Conservation (phyloP, 1,140 invertebrate genomes). For the Amyelois transitella region DNA sequence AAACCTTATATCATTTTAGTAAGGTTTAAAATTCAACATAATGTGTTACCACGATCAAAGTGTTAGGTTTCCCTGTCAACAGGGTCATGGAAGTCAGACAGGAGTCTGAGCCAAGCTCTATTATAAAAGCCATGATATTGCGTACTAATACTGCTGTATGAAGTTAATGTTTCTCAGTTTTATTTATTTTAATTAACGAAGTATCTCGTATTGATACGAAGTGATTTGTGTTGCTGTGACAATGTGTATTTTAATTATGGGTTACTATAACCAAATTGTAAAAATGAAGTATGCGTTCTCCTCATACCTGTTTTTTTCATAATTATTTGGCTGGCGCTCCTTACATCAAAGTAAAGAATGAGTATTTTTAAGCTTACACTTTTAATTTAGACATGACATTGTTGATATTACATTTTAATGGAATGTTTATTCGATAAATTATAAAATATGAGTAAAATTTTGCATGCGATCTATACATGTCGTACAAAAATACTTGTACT, state of each 20-base stretch:
- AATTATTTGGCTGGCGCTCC: background rate
- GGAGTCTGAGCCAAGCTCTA: too few relatives aligned
- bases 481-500: too few relatives aligned
- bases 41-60: too few relatives aligned
- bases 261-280: constrained; percentile 18
- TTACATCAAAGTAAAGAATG: too few relatives aligned
- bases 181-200: constrained; percentile 43
- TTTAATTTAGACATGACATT: too few relatives aligned
- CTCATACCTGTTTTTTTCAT: background rate
- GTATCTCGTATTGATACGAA: constrained; percentile 59
- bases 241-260: constrained; percentile 28
- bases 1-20: too few relatives aligned
- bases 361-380: background rate
- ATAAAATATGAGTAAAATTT: too few relatives aligned
- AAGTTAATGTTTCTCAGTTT: background rate
- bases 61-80: too few relatives aligned
- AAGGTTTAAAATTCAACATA: background rate
- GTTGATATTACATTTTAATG: background rate
- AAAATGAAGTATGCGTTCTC: constrained; percentile 3
- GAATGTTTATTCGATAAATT: background rate
- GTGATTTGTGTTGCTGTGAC: constrained; percentile 69
- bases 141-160: background rate
- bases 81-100: too few relatives aligned
- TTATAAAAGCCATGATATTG: background rate
- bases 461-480: too few relatives aligned